A percentile compares a stretch with the other conserved stretches of the same genome.
These are phyloP conservation scores for Limonius californicus DNA, from an alignment of 1,140 invertebrate species.

Conservation along the genomic window DNA sequence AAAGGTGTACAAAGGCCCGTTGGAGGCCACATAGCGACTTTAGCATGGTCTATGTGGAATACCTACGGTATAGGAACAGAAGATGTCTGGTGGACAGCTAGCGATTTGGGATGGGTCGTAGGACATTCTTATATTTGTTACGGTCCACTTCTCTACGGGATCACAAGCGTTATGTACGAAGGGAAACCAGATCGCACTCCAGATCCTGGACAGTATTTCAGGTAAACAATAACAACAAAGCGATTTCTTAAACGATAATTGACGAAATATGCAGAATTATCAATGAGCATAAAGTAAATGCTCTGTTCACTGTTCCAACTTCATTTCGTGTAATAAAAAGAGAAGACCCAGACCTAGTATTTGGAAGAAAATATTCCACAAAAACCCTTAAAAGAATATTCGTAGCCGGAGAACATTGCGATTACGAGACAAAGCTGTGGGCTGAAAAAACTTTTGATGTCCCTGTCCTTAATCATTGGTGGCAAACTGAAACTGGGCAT, in stretches of 20 bases:
- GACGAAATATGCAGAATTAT: conserved; percentile 80
- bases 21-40: conserved; percentile 79
- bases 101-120: conserved; percentile 86
- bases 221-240: too few species aligned
- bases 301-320: conserved; percentile 86
- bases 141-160: conserved; percentile 75
- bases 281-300: conserved; percentile 78
- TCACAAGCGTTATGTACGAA: conserved; percentile 88
- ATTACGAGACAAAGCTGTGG: conserved; percentile 87
- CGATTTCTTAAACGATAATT: too few species aligned
- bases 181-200: conserved; percentile 93
- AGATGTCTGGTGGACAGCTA: conserved; percentile 87
- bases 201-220: conserved; percentile 84
- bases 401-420: conserved; percentile 91
- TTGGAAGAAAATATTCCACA: conserved; percentile 64
- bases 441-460: conserved; percentile 75
- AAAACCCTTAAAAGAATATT: conserved; percentile 76
- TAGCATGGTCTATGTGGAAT: conserved; percentile 79
- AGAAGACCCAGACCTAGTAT: conserved; percentile 65
- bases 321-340: conserved; percentile 79
- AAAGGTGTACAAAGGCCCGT: conserved; percentile 82
- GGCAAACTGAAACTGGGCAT: conserved; percentile 93
- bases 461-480: conserved; percentile 91
- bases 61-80: conserved; percentile 78
- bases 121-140: conserved; percentile 94